A percentile compares a stretch with the other conserved stretches of the same genome.
These are phyloP conservation scores for Eudyptes chrysolophus DNA, from an alignment of 2,113 vertebrate genomes.

Conservation along the genomic window DNA sequence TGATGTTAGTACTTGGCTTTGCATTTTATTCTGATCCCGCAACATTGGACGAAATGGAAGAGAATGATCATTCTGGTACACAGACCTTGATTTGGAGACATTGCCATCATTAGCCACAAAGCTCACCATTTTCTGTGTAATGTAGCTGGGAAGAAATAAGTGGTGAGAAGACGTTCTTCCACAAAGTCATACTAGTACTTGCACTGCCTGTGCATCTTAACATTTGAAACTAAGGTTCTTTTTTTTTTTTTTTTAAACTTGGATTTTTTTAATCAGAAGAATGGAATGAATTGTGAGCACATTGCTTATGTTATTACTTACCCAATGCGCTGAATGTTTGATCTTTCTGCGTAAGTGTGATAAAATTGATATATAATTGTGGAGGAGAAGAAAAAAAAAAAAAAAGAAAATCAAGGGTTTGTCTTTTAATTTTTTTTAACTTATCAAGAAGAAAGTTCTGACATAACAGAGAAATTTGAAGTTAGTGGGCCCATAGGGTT, in stretches of 20 bases:
- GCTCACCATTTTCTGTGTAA: background rate
- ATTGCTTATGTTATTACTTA: background rate
- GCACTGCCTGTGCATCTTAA: background rate
- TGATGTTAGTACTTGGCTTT: background rate
- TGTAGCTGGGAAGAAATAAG: background rate
- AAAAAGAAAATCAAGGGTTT: background rate
- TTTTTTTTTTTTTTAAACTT: background rate
- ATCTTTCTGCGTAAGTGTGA: background rate
- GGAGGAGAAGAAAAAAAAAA: background rate
- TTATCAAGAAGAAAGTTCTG: background rate
- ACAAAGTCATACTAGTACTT: background rate
- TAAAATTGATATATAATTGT: background rate
- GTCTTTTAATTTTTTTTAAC: background rate
- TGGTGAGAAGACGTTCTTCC: background rate
- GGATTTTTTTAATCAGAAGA: background rate
- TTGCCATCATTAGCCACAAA: background rate
- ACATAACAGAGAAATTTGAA: background rate
- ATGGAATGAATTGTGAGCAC: background rate
- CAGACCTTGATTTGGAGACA: background rate
- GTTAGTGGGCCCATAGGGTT: background rate
- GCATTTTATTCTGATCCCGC: background rate
- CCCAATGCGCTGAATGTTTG: background rate
- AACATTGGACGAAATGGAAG: background rate
- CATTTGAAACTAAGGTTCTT: background rate
- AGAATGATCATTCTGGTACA: background rate